Percentiles rank a stretch among this genome's conserved stretches.
These are phyloP conservation scores for Irena cyanogastra DNA, from an alignment of 2,113 vertebrate genomes.

Conservation along the genomic window DNA sequence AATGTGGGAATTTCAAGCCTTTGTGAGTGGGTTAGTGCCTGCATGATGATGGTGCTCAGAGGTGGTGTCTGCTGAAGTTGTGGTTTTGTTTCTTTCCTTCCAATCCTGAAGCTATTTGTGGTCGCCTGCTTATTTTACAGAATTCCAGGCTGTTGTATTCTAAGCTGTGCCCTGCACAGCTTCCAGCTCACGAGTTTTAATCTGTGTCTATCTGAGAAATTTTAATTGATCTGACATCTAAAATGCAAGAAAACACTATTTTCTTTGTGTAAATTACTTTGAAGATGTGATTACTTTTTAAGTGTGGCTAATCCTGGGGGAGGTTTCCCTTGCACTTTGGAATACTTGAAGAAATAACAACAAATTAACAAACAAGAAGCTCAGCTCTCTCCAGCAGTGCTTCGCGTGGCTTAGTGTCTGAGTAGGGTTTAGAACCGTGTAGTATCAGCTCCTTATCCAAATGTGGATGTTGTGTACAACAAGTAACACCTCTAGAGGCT, in stretches of 20 bases:
- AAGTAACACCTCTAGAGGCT: not conserved
- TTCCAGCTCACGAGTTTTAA: not conserved
- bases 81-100: not conserved
- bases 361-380: not conserved
- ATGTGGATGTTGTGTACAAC: not conserved
- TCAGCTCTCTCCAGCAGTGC: fast-evolving
- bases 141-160: not conserved
- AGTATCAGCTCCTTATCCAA: not conserved
- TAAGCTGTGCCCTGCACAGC: not conserved
- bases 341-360: not conserved
- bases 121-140: not conserved
- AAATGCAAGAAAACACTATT: not conserved
- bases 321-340: not conserved
- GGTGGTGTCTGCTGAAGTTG: not conserved
- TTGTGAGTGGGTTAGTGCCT: not conserved
- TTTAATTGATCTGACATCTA: not conserved
- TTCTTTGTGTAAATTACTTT: not conserved
- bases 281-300: no score
- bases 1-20: not conserved
- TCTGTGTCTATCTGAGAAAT: not conserved
- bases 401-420: not conserved
- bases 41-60: not conserved
- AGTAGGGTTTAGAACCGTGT: not conserved
- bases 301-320: not conserved
- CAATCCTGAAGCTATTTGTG: not conserved